Evolutionary conservation across 2,797 vertebrate species (phyloP), one percentile per base, ranked within the genome.

Genomic region (Poeciliopsis turneri): DNA sequence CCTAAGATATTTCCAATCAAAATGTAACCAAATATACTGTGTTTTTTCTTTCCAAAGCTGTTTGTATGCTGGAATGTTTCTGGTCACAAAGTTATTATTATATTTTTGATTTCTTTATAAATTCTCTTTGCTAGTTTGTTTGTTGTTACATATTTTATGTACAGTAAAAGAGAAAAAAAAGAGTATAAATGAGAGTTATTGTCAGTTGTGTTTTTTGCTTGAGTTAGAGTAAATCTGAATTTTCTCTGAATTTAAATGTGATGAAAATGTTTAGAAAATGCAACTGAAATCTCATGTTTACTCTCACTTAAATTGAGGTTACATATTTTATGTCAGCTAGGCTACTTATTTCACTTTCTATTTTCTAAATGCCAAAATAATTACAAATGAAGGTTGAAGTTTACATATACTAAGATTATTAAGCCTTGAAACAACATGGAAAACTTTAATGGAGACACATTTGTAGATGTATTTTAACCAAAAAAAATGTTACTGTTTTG

Each of bases 41-140:
- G 57, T 59, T 76, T 9, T n/a, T 72, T 78, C 0, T 66, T 75
- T 69, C 16, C 53, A 43, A 5, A 75, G 11, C 64, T 43, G 0
- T 79, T 8, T 76, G 10, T 47, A 61, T 79, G 77, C 72, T 30
- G 79, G 43, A 79, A 46, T 85, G 43, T 81, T 84, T 89, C 46
- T 84, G 72, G 75, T 5, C 25, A 66, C 70, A 71, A 73, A 83
- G 18, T 72, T 2, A 49, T 53, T 1, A 45, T 53, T 69, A 23
- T 68, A 55, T 5, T 81, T 77, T 69, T 28, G 74, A 10, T 78
- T 72, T 84, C n/a, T 83, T 86, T 30, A 43, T 57, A 69, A 43
- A 59, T 77, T 76, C 10, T 43, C 9, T 18, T 59, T n/a, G 5
- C 11, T 74, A 39, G 30, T 76, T 77, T 82, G n/a, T 68, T 49